Evolutionary conservation across 1,140 invertebrate species (phyloP), one percentile per base, ranked within the genome.

Genomic region (Drosophila nasuta): DNA sequence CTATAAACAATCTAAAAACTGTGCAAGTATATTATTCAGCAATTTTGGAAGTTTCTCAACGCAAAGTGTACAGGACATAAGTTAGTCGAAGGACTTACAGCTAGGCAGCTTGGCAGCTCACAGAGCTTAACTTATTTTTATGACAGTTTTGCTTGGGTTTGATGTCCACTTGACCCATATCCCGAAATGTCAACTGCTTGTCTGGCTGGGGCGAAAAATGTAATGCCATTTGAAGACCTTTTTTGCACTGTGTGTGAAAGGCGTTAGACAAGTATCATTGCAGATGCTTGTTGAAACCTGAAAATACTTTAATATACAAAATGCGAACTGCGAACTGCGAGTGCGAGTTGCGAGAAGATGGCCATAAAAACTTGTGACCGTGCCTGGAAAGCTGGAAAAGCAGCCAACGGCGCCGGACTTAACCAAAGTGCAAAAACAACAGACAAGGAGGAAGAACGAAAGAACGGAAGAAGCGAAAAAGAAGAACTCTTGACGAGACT

Each of bases 251-350:
- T 54, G 62, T 64, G 51, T 43, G 25, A 65, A 43, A 65, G 49
- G 63, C 63, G 63, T 65, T 43, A 38, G 51, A 56, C 63, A 65
- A 65, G 63, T 45, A 65, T 65, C 63, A 65, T 65, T 38, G 60
- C 33, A 28, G 48, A 63, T 41, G 54, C 54, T 59, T 59, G 57
- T 46, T 59, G 38, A 43, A 43, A 65, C 25, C 63, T 65, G 51
- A 65, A 65, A 65, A 65, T 65, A 56, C 63, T 65, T 65, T 65
- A 65, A 65, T 65, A 65, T 65, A 65, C 63, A 56, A 65, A 65
- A 65, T 65, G 63, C 63, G 43, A 57, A 35, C 15, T 58, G 56
- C 7, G 7, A 46, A 1, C 0, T 17, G 17, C 13, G n/a, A 46
- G 45, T 33, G 30, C 30, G 43, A 5, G 43, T 13, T n/a, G 13